Base-by-base conservation (phyloP, 1,140 invertebrate genomes). In the Formica exsecta region DNA sequence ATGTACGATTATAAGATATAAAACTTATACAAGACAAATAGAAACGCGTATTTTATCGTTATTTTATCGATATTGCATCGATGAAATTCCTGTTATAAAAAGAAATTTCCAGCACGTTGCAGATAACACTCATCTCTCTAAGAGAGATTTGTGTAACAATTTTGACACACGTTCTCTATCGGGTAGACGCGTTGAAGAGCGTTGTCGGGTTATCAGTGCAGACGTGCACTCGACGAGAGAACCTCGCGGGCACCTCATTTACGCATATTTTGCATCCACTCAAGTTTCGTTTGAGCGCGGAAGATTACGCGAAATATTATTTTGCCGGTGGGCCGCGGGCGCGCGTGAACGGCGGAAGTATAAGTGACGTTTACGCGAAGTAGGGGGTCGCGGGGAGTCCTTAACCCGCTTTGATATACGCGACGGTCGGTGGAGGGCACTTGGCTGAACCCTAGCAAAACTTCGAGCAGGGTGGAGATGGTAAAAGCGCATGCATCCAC, bases 261-360 rank as follows among this genome's bases (percentile, higher is more conserved):
- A 91, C 86, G 89, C 87, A 86, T 84, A 88, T 92, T 93, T 93
- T 92, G 91, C 92, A 92, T 92, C 92, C 89, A 92, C 91, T 92
- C 90, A 86, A 77, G 86, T 90, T 92, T 92, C 92, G 92, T 92
- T 92, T 92, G 90, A 92, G 86, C 89, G 80, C 76, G 85, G 88
- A 90, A 92, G 91, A 93, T 93, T 93, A 90, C 91, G 90, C 77
- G 84, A 89, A 92, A 93, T 92, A 93, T 92, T 92, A 92, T 93
- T 92, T 93, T 84, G 87, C 79, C 68, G 85, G 59, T 65, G 86
- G 81, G 84, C 59, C 85, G 70, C 61, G 76, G 75, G 84, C 61
- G 54, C 48, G 48, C 48, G 29, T 36, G 79, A 77, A 89, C 64
- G 48, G 66, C 73, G 74, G 54, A 73, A 70, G 71, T 62, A 70